Conservation (phyloP, 2,113 vertebrate species). For the Lophura nycthemera region DNA sequence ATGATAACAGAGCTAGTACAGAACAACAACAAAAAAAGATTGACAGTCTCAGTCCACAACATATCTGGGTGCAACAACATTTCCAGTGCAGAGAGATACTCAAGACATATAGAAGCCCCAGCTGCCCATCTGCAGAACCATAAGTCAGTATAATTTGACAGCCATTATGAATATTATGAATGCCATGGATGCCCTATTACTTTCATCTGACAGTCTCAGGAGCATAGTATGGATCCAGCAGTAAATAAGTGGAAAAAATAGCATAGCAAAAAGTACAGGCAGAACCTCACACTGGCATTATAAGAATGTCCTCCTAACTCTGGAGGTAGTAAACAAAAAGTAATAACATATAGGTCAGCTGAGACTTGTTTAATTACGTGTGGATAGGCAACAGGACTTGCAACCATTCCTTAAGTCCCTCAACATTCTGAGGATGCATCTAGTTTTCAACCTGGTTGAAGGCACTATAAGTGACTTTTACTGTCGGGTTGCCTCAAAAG, state of each 20-base stretch:
- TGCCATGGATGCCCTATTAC: neutral
- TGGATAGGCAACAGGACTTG: neutral
- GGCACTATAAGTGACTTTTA: neutral
- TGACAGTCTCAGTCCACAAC: neutral
- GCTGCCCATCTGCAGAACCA: neutral
- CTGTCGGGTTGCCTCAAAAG: neutral
- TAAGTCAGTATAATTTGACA: neutral
- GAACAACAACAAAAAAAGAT: neutral
- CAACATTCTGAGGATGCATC: neutral
- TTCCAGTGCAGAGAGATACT: neutral
- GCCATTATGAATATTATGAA: neutral
- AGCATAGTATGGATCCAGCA: neutral
- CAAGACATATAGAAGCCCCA: neutral
- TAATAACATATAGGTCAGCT: neutral
- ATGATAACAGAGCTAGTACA: neutral
- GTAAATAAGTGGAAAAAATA: neutral
- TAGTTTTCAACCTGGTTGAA: neutral
- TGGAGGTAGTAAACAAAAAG: neutral
- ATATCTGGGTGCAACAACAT: neutral
- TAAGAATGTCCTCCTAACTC: neutral
- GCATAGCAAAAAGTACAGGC: accelerated
- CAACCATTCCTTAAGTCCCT: neutral
- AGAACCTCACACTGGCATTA: neutral
- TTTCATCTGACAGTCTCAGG: neutral
- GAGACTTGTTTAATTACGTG: neutral